Evolutionary conservation across 2,888 invertebrate genomes (phyloP).

Genomic region (Calliopum simillimum): DNA sequence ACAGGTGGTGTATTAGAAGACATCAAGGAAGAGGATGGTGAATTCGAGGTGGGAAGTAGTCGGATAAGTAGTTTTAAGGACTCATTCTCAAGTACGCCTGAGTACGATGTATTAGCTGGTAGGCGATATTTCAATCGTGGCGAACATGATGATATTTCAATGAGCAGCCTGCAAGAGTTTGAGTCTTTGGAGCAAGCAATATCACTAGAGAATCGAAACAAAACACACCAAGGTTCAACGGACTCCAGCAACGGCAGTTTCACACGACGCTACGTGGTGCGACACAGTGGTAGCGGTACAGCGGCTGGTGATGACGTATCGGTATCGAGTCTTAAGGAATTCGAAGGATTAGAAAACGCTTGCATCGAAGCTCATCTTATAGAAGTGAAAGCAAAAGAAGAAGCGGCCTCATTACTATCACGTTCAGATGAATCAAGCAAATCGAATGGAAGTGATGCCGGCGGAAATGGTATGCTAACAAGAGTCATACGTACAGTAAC

Average conservation of each 20-base stretch:
- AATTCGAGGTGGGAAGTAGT: slow-evolving; percentile 84
- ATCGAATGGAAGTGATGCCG: slow-evolving; percentile 60
- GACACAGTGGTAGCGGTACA: slow-evolving; percentile 72
- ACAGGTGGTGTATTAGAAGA: slow-evolving; percentile 88
- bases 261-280: slow-evolving; percentile 77
- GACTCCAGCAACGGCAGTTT: slow-evolving; percentile 88
- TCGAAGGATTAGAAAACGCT: slow-evolving; percentile 91
- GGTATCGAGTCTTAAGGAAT: slow-evolving; percentile 88
- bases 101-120: slow-evolving; percentile 87
- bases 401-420: slow-evolving; percentile 80
- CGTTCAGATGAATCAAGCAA: slow-evolving; percentile 68
- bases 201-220: slow-evolving; percentile 80
- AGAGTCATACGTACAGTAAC: slow-evolving; percentile 57
- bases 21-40: slow-evolving; percentile 93
- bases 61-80: slow-evolving; percentile 83
- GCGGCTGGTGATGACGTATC: slow-evolving; percentile 81
- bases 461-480: slow-evolving; percentile 50
- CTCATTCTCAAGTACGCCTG: slow-evolving; percentile 91
- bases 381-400: slow-evolving; percentile 86
- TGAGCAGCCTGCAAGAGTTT: slow-evolving; percentile 94
- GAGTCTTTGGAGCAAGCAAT: slow-evolving; percentile 90
- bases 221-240: slow-evolving; percentile 78
- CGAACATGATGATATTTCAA: slow-evolving; percentile 91
- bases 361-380: slow-evolving; percentile 86
- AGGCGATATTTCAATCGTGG: slow-evolving; percentile 78